These are phyloP conservation scores for Oreonectes daqikongensis DNA, from an alignment of 2,797 vertebrate species.

Conservation along the genomic window DNA sequence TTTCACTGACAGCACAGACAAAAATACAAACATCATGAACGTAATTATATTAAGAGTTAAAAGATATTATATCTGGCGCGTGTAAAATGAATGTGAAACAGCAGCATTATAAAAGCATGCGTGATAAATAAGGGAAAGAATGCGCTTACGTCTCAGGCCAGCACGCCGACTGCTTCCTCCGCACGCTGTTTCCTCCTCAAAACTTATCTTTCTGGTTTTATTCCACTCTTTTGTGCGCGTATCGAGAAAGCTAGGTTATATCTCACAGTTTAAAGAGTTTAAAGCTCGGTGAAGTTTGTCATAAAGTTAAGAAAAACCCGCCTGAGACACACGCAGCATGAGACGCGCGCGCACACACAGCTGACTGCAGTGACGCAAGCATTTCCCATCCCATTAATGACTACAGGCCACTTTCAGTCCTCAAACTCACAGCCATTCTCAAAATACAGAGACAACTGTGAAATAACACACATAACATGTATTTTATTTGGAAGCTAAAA, in stretches of 20 bases:
- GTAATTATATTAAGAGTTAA: not conserved
- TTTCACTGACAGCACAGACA: not conserved
- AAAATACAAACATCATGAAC: not conserved
- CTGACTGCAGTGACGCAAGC: conserved; percentile 46
- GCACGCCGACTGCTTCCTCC: conserved; percentile 41
- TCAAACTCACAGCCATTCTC: not conserved
- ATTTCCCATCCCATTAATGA: not conserved
- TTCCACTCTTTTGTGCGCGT: conserved; percentile 3
- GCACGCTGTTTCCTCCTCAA: not conserved
- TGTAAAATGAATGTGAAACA: not conserved
- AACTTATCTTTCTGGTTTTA: conserved; percentile 50
- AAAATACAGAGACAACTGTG: not conserved
- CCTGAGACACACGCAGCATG: not conserved
- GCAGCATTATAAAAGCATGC: conserved; percentile 3
- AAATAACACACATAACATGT: not conserved
- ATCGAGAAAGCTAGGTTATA: not conserved
- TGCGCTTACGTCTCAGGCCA: conserved; percentile 50
- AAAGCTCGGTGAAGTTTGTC: not conserved
- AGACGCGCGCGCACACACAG: conserved; percentile 35
- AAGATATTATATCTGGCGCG: not conserved
- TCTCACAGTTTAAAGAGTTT: no score
- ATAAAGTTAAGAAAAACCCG: conserved; percentile 11
- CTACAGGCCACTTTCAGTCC: not conserved
- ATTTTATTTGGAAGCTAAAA: conserved; percentile 14
- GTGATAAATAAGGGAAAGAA: conserved; percentile 14